Evolutionary conservation across 1,140 invertebrate species (phyloP), one percentile per base, ranked within the genome.

Genomic region (Triops cancriformis): DNA sequence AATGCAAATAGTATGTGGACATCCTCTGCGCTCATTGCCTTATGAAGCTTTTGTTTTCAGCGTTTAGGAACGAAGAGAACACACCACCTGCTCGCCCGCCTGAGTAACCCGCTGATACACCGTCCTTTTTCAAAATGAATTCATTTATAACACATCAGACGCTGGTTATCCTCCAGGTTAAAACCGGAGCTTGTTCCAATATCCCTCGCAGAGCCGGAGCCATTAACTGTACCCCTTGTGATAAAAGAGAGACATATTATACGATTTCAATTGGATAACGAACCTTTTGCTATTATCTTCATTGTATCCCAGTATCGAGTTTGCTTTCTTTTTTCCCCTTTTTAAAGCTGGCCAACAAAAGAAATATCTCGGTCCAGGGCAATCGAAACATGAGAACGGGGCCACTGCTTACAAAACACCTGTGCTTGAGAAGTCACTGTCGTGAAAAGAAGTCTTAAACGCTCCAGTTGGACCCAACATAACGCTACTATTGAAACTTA

Each of bases 21-120:
- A 64, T 64, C 51, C 51, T 64, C 51, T 23, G 14, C 51, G 14
- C 51, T 23, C 51, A 64, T 64, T 64, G 51, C 51, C 51, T 64
- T 64, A n/a, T 64, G n/a, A n/a, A n/a, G 51, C 31, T 37, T 37
- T 37, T 37, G 31, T 37, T 64, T 64, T 64, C 51, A 23, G 14
- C 51, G 51, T 64, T 23, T 64, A 1, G 51, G 3, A 64, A 64
- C 9, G 31, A 64, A 64, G 18, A 64, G 23, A 64, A 64, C 51
- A 64, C 51, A 64, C n/a, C 51, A 64, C 51, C 51, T 64, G 51
- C 51, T 64, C 51, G 51, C 51, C 51, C 51, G 51, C 51, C 51
- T 64, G 51, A 64, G 51, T 64, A 64, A 64, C 51, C 51, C 51
- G 51, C 51, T 64, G 51, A 18, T 64, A n/a, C 51, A 18, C 6